Base-by-base conservation (phyloP, 2,113 vertebrate species). In the Melanotaenia duboulayi region DNA sequence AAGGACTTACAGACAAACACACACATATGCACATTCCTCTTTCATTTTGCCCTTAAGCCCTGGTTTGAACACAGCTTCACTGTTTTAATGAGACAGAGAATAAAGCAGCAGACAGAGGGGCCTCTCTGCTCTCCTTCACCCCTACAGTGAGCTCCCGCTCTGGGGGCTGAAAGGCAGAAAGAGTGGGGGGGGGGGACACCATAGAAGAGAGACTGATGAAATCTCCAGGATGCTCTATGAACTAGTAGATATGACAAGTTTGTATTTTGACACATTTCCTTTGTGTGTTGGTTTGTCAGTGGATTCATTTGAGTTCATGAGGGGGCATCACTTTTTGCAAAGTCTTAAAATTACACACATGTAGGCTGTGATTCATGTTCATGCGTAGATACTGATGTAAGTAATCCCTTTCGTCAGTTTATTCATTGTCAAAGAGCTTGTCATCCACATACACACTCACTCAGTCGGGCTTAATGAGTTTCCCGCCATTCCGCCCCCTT, bases 401-500 rank as follows among this genome's bases (percentile, higher is more conserved):
- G 32, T 35, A 6, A 35, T 35, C 32, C 8, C 32, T 35, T 28
- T 28, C 6, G 48, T 58, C 24, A n/a, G n/a, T 73, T 62, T 44
- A n/a, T 50, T 14, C 7, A 3, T 20, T 17, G 10, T 76, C 52
- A 49, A 35, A 6, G 28, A 28, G 28, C 6, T 28, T 28, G 28
- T 28, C 28, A 35, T 35, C 32, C 32, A 35, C 32, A 8, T 35
- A 35, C 32, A 35, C 32, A 35, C 32, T 5, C 32, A 35, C 32
- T 8, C 32, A 23, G 6, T 52, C 28, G 28, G 28, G 40, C 74
- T 42, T 85, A 85, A 88, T 84, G n/a, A 82, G 79, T 20, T 24
- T 84, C 79, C 87, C 84, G 74, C 89, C 86, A 87, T 89, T 88
- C 85, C 89, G 61, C 87, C 86, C 85, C 76, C 90, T 51, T 55